Base-by-base conservation (phyloP, 1,140 invertebrate species). In the Apis laboriosa region DNA sequence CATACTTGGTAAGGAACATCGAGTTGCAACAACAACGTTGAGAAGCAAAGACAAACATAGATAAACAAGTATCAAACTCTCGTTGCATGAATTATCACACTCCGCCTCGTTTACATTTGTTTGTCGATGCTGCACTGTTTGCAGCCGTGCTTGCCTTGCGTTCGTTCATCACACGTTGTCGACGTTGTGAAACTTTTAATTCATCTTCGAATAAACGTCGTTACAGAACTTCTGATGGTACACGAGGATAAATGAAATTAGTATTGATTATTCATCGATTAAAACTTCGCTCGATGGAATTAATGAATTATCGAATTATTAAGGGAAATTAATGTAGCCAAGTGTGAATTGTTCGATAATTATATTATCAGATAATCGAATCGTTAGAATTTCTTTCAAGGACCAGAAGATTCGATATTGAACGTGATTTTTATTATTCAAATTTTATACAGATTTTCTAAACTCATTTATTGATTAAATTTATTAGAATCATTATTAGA, bases 11-110 rank as follows among this genome's bases (percentile, higher is more conserved):
- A 81, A 72, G 73, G 53, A 77, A 68, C 73, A 63, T n/a, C 43
- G 43, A 66, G 86, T 77, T 82, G 71, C 71, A 75, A 61, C 58
- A 76, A 72, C 75, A 75, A 79, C 78, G 58, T 12, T 56, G 76
- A 77, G 74, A 66, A 66, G 85, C 76, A 78, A 87, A 84, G 63
- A 86, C 83, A 87, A 86, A 87, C 82, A 87, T 83, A 74, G 76
- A 86, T 88, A 88, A 88, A 88, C 87, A 87, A 85, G 83, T 87
- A 88, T 88, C 87, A 88, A 88, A 88, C 87, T 88, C 87, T 88
- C 86, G 84, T 88, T 72, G 81, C 86, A 86, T 82, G 88, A 85
- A 84, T 90, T 87, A 89, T 90, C 87, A 86, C 87, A 89, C 86
- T 79, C 80, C 70, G 77, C 77, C 86, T 89, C 77, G 89, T 85